A percentile compares a stretch with the other conserved stretches of the same genome.
Conservation (phyloP, 1,140 invertebrate species). For the Notospermus geniculatus region DNA sequence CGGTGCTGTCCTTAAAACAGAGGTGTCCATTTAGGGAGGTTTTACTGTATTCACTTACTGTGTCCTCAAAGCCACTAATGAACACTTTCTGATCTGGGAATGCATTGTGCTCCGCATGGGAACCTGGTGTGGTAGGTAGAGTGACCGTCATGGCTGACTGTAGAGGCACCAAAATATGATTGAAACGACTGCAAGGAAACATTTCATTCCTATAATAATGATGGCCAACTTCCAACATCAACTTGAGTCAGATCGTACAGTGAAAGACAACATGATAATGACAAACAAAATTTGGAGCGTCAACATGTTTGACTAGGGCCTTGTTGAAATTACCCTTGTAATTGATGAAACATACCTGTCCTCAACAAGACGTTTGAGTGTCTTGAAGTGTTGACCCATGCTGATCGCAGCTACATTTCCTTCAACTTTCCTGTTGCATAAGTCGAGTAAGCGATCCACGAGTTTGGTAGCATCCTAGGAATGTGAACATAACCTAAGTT, state of each 20-base stretch:
- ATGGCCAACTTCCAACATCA: too few relatives aligned
- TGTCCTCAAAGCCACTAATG: conserved; percentile 53
- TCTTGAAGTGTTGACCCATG: conserved; percentile 66
- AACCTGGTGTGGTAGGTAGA: conserved; percentile 60
- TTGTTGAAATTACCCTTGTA: background rate
- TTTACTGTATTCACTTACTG: too few relatives aligned
- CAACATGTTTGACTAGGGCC: background rate
- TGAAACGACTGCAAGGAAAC: conserved; percentile 64
- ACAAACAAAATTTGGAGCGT: background rate
- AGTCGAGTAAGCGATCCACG: conserved; percentile 76
- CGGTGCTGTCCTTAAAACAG: too few relatives aligned
- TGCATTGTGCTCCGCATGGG: conserved; percentile 61
- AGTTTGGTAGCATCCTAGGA: conserved; percentile 75
- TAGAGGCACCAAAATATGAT: conserved; percentile 82
- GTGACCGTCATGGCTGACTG: conserved; percentile 76
- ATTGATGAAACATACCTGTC: conserved; percentile 48
- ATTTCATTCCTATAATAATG: too few relatives aligned
- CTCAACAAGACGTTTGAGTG: conserved; percentile 68
- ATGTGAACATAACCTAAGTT: background rate
- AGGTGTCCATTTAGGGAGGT: too few relatives aligned
- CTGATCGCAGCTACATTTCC: conserved; percentile 59
- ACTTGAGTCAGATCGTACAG: too few relatives aligned
- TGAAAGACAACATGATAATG: background rate
- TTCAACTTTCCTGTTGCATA: conserved; percentile 75
- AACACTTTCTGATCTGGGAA: conserved; percentile 62